Percentiles rank a stretch among this genome's conserved stretches.
phyloP scores from a whole-genome alignment of 2,888 invertebrate species.

The Pelosia muscerda region DNA sequence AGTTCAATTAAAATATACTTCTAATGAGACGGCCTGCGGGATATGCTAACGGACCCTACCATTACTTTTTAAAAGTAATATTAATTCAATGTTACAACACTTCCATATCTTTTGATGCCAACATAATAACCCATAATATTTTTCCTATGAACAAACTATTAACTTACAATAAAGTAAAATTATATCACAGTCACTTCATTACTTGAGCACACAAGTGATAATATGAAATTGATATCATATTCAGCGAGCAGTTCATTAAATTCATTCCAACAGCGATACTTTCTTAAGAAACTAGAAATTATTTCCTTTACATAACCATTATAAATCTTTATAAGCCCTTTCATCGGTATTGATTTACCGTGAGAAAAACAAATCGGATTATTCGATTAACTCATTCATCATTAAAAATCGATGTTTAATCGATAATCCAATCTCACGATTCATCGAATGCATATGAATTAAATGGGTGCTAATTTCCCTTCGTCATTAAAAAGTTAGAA shows the following conservation, averaged over 20 bases:
- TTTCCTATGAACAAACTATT: no score
- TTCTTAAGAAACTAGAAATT: constrained; percentile 15
- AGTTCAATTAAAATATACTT: not conserved
- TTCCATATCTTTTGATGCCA: no score
- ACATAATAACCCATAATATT: no score
- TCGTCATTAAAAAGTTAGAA: constrained; percentile 36
- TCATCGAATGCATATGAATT: constrained; percentile 23
- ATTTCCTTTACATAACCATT: not conserved
- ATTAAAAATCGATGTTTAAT: constrained; percentile 42
- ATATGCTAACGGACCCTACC: not conserved
- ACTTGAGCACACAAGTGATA: no score
- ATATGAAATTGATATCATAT: not conserved
- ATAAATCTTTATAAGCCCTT: not conserved
- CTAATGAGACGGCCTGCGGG: no score
- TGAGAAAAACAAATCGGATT: constrained; percentile 37
- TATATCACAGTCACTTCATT: not conserved
- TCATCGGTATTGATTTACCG: constrained; percentile 30
- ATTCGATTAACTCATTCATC: constrained; percentile 38
- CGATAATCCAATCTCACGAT: constrained; percentile 40
- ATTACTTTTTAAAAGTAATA: no score
- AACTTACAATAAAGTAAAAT: no score
- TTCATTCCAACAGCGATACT: not conserved
- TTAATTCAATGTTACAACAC: no score
- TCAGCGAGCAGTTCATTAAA: not conserved
- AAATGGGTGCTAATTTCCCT: constrained; percentile 47